These are phyloP conservation scores for Myiopsitta monachus DNA, from an alignment of 2,113 vertebrate genomes.

Conservation along the genomic window DNA sequence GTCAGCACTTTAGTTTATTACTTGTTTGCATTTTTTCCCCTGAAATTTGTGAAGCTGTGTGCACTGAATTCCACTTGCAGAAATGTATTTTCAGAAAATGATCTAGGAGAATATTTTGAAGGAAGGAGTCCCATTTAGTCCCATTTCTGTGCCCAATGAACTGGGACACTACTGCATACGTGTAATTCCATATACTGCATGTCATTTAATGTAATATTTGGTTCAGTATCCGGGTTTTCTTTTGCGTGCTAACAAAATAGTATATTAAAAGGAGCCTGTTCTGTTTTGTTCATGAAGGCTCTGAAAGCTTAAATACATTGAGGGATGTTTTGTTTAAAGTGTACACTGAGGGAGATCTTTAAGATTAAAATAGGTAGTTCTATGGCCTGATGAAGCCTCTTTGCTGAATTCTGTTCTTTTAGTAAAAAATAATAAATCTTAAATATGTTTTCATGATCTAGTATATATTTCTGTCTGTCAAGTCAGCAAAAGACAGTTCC, in stretches of 20 bases:
- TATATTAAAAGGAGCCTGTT: neutral
- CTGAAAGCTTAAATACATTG: neutral
- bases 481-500: neutral
- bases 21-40: neutral
- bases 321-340: neutral
- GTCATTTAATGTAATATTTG: neutral
- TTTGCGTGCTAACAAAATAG: neutral
- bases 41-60: neutral
- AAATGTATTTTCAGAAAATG: neutral
- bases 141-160: neutral
- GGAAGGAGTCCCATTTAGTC: neutral
- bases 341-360: neutral
- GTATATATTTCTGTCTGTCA: neutral
- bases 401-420: neutral
- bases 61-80: neutral
- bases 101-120: neutral
- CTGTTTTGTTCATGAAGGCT: neutral
- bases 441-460: neutral
- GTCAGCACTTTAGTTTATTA: slow-evolving; percentile 7
- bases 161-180: neutral
- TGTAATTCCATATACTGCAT: neutral
- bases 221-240: neutral
- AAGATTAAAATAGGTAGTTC: neutral
- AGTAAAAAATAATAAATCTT: neutral
- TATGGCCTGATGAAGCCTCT: neutral